phyloP scores from a whole-genome alignment of 2,888 invertebrate genomes.

The Zygogramma bicolorata region DNA sequence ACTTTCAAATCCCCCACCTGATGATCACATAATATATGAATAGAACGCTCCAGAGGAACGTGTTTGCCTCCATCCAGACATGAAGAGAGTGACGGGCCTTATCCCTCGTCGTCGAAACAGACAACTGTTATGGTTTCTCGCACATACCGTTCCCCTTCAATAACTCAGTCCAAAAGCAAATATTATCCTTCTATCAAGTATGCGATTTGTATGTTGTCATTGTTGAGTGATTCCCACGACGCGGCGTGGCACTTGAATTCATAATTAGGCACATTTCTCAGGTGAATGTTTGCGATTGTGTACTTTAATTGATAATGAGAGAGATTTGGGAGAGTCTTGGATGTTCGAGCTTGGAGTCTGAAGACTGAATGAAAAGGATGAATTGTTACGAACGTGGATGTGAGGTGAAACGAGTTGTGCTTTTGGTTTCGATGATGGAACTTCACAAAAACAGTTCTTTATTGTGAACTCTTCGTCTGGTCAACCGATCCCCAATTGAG shows the following conservation, averaged over 20 bases:
- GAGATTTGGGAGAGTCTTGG: neutral
- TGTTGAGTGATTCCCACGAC: neutral
- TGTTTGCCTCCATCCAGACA: neutral
- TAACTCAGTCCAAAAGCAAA: neutral
- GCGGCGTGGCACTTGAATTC: neutral
- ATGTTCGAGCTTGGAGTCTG: neutral
- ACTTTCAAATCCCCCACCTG: too few species aligned
- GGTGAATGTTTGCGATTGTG: neutral
- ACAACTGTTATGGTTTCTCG: neutral
- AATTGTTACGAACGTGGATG: too few species aligned
- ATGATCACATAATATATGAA: too few species aligned
- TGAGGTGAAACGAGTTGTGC: too few species aligned
- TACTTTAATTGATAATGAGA: too few species aligned
- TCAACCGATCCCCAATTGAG: too few species aligned
- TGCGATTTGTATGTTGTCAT: conserved; percentile 6
- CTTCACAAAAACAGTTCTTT: too few species aligned
- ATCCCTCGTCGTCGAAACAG: neutral
- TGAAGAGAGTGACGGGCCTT: neutral
- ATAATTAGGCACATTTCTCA: neutral
- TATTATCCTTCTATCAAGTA: neutral
- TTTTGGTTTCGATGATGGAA: too few species aligned
- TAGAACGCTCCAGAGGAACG: too few species aligned
- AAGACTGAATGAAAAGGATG: neutral
- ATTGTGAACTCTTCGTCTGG: too few species aligned
- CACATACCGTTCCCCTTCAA: neutral